These are phyloP conservation scores for Cheirogaleus medius DNA, from an alignment of 2,113 vertebrate genomes.

Conservation along the genomic window DNA sequence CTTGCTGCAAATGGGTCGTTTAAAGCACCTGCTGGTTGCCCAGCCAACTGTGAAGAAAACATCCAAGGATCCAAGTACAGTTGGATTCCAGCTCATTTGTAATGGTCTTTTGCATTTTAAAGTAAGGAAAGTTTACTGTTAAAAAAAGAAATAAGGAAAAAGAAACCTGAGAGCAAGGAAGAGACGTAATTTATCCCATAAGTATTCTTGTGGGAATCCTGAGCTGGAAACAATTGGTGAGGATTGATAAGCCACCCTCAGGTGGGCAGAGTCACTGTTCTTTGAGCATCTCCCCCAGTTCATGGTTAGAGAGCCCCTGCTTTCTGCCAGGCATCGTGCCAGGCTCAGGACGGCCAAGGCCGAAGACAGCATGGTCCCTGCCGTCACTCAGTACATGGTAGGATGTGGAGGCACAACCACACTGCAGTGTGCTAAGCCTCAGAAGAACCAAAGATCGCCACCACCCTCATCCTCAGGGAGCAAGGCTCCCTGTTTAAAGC, in stretches of 20 bases:
- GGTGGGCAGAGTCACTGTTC: background rate
- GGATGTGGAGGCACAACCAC: background rate
- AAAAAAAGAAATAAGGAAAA: background rate
- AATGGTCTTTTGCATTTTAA: background rate
- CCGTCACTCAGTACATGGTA: rapidly evolving
- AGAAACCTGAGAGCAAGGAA: background rate
- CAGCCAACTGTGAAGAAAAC: background rate
- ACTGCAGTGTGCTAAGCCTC: background rate
- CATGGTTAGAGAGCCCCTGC: background rate
- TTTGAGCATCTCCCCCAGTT: background rate
- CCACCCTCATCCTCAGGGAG: rapidly evolving
- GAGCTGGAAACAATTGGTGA: background rate
- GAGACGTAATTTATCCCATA: background rate
- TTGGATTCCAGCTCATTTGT: background rate
- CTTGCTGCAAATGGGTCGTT: background rate
- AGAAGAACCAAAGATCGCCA: background rate
- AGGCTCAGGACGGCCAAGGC: background rate
- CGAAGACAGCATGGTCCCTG: rapidly evolving
- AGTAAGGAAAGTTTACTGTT: background rate
- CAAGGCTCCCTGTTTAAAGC: background rate
- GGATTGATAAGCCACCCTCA: background rate
- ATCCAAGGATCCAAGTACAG: background rate
- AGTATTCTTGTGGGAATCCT: background rate
- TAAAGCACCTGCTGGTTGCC: background rate
- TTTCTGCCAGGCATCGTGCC: background rate